Evolutionary conservation across 2,797 vertebrate genomes (phyloP).

Genomic region (Parotocinclus haroldoi): DNA sequence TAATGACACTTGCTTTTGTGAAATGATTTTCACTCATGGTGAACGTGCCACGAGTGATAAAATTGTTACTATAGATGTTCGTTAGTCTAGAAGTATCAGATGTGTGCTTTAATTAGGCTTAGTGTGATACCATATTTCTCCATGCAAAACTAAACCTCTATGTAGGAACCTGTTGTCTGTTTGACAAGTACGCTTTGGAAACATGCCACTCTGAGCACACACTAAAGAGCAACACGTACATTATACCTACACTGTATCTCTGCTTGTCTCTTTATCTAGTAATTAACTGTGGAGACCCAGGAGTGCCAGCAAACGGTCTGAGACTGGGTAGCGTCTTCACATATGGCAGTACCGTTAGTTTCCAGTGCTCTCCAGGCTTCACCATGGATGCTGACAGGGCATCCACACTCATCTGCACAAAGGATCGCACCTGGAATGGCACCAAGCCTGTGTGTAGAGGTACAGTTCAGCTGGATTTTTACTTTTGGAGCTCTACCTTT

Average conservation of each 20-base stretch:
- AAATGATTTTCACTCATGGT: conserved; percentile 32
- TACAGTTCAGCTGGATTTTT: conserved; percentile 44
- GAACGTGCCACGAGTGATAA: conserved; percentile 22
- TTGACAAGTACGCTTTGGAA: too few relatives aligned
- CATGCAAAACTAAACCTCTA: too few relatives aligned
- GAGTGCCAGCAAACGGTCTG: conserved; percentile 89
- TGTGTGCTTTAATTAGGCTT: background rate
- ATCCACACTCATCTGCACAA: conserved; percentile 85
- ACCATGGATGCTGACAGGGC: conserved; percentile 89
- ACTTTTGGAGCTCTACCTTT: too few relatives aligned
- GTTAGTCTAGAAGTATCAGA: conserved; percentile 38
- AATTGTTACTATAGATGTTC: conserved; percentile 29
- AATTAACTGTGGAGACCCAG: conserved; percentile 95
- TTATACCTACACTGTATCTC: too few relatives aligned
- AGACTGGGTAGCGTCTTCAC: conserved; percentile 85
- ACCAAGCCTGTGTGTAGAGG: conserved; percentile 93
- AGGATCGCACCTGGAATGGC: conserved; percentile 92
- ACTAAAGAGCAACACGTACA: too few relatives aligned
- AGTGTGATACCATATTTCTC: conserved; percentile 31
- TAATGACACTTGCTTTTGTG: conserved; percentile 21
- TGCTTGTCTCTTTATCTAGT: conserved; percentile 63
- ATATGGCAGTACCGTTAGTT: conserved; percentile 80
- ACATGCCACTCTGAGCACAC: too few relatives aligned
- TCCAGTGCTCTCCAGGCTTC: conserved; percentile 89
- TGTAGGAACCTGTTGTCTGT: too few relatives aligned